These are phyloP conservation scores for Betta splendens DNA, from an alignment of 2,797 vertebrate species.

Conservation along the genomic window DNA sequence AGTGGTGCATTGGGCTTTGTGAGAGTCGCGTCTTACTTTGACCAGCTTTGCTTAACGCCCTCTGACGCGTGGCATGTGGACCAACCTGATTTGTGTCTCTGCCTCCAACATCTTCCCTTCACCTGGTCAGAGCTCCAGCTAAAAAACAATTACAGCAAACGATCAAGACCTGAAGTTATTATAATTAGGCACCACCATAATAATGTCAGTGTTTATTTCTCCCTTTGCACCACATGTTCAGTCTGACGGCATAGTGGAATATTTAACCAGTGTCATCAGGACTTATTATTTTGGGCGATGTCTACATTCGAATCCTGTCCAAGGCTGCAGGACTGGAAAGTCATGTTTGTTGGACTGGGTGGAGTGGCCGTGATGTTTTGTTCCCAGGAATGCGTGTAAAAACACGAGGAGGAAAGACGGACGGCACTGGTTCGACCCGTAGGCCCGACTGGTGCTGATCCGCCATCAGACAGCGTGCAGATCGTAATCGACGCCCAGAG, in stretches of 20 bases:
- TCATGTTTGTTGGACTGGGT: constrained; percentile 40
- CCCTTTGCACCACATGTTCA: background rate
- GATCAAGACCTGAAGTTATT: background rate
- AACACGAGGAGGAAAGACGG: constrained; percentile 47
- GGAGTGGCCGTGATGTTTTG: constrained; percentile 49
- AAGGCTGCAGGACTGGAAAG: constrained; percentile 57
- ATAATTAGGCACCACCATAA: no score
- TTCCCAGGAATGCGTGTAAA: constrained; percentile 60
- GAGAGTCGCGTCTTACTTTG: constrained; percentile 10
- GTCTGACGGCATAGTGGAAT: background rate
- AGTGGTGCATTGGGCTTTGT: no score
- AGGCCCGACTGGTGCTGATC: constrained; percentile 51
- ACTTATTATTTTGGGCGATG: constrained; percentile 7
- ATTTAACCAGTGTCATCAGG: background rate
- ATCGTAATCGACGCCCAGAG: background rate
- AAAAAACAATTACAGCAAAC: background rate
- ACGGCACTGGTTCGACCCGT: constrained; percentile 45
- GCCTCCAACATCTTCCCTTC: background rate
- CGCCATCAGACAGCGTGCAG: constrained; percentile 5
- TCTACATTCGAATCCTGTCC: constrained; percentile 13
- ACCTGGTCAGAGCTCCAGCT: constrained; percentile 1
- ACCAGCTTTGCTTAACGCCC: background rate
- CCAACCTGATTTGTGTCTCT: constrained; percentile 18
- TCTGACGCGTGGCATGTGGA: constrained; percentile 31
- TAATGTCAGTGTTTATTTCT: background rate